phyloP scores from a whole-genome alignment of 2,888 invertebrate species.

The Drosophila maculinotata region DNA sequence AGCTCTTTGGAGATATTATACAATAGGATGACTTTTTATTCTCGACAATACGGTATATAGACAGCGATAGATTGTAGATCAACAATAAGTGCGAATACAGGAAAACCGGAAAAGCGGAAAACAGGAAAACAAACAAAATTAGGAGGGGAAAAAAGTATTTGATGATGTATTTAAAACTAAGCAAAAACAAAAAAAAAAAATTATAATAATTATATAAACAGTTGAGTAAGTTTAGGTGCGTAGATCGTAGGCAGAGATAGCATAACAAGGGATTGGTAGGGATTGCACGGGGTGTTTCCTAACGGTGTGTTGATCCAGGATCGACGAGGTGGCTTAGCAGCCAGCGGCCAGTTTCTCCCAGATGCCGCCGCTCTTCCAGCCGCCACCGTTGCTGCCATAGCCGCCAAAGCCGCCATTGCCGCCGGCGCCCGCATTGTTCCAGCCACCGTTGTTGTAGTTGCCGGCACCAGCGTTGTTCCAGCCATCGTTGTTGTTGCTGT shows the following conservation, averaged over 20 bases:
- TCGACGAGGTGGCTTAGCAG: slow-evolving; percentile 58
- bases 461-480: slow-evolving; percentile 59
- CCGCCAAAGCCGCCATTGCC: slow-evolving; percentile 40
- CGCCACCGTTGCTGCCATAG: slow-evolving; percentile 36
- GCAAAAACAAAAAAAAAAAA: slow-evolving; percentile 48
- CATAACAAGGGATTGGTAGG: slow-evolving; percentile 39
- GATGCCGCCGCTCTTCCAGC: slow-evolving; percentile 78
- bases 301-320: background rate
- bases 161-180: slow-evolving; percentile 61
- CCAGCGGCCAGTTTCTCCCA: slow-evolving; percentile 75
- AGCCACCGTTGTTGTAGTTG: slow-evolving; percentile 19
- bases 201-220: slow-evolving; percentile 20
- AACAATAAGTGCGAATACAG: slow-evolving; percentile 3
- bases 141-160: slow-evolving; percentile 38
- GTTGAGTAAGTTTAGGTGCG: slow-evolving; percentile 45
- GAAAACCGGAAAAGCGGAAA: too few relatives aligned
- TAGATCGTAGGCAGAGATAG: slow-evolving; percentile 22
- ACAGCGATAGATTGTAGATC: slow-evolving; percentile 21
- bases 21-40: slow-evolving; percentile 32
- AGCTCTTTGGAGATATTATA: slow-evolving; percentile 14
- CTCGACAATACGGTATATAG: slow-evolving; percentile 28
- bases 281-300: slow-evolving; percentile 7
- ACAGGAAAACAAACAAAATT: slow-evolving; percentile 12
- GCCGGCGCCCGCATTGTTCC: slow-evolving; percentile 42
- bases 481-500: slow-evolving; percentile 44